These are phyloP conservation scores for Monochamus alternatus DNA, from an alignment of 2,888 invertebrate species.

Conservation along the genomic window DNA sequence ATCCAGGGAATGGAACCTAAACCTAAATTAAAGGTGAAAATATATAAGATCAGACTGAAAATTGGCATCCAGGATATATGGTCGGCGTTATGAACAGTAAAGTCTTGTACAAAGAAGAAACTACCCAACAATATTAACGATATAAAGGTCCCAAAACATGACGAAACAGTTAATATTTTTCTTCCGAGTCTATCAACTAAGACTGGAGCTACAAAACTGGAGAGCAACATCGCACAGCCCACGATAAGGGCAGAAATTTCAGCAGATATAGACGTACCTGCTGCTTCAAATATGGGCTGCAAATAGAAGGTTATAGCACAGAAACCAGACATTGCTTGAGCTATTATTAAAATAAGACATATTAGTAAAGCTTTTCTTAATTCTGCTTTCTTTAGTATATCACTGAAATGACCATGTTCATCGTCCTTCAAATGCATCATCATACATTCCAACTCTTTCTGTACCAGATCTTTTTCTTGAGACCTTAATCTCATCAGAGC, in stretches of 20 bases:
- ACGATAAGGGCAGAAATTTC: constrained; percentile 83
- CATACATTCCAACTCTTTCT: constrained; percentile 74
- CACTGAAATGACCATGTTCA: constrained; percentile 70
- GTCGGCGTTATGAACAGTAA: constrained; percentile 67
- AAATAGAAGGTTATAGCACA: constrained; percentile 66
- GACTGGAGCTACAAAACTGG: constrained; percentile 82
- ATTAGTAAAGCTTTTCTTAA: constrained; percentile 84
- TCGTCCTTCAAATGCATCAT: constrained; percentile 68
- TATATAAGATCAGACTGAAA: constrained; percentile 80
- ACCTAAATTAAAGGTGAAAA: constrained; percentile 74
- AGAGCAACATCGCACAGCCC: constrained; percentile 81
- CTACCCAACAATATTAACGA: constrained; percentile 74
- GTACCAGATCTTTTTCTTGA: constrained; percentile 54
- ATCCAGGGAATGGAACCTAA: constrained; percentile 88
- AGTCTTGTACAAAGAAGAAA: constrained; percentile 72
- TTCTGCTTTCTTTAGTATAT: constrained; percentile 77
- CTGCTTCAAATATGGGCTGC: constrained; percentile 78
- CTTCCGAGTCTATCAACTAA: constrained; percentile 85
- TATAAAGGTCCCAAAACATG: constrained; percentile 78
- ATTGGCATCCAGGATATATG: constrained; percentile 81
- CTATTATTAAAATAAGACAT: constrained; percentile 80
- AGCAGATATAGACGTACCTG: constrained; percentile 77
- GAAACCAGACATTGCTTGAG: constrained; percentile 85
- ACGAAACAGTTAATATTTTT: constrained; percentile 79
- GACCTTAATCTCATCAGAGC: constrained; percentile 78